phyloP scores from a whole-genome alignment of 2,113 vertebrate genomes.

The Eurystomus gularis region DNA sequence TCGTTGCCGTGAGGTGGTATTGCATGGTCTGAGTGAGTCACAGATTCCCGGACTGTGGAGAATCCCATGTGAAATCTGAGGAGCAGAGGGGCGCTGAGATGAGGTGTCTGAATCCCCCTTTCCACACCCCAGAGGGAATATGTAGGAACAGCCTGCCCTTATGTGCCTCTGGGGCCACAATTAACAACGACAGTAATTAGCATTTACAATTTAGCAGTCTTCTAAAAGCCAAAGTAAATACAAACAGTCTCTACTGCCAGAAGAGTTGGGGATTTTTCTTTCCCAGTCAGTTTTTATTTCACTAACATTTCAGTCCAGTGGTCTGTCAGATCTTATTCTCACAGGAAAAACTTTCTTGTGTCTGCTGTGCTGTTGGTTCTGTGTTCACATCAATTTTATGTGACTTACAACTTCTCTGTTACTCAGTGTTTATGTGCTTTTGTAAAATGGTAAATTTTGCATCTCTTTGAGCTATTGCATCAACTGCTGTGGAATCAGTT shows the following conservation, averaged over 20 bases:
- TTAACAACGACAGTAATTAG: background rate
- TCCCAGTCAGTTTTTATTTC: rapidly evolving
- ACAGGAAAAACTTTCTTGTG: background rate
- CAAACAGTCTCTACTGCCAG: background rate
- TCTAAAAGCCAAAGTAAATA: background rate
- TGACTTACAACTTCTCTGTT: background rate
- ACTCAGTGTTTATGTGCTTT: rapidly evolving
- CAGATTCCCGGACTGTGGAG: background rate
- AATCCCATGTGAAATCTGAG: conserved; percentile 4
- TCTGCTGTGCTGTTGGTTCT: background rate
- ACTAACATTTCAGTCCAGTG: background rate
- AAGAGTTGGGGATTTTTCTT: background rate
- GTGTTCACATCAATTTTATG: background rate
- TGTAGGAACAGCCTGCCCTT: background rate
- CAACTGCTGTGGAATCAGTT: rapidly evolving
- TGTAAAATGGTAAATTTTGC: rapidly evolving
- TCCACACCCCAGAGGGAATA: background rate
- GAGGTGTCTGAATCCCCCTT: background rate
- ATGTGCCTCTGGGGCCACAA: background rate
- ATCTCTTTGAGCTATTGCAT: background rate
- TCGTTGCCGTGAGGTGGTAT: background rate
- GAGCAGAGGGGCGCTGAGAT: background rate
- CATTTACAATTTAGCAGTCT: background rate
- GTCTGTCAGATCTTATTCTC: background rate
- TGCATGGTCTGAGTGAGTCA: background rate